These are phyloP conservation scores for Atta texana DNA, from an alignment of 1,140 invertebrate genomes.

Conservation along the genomic window DNA sequence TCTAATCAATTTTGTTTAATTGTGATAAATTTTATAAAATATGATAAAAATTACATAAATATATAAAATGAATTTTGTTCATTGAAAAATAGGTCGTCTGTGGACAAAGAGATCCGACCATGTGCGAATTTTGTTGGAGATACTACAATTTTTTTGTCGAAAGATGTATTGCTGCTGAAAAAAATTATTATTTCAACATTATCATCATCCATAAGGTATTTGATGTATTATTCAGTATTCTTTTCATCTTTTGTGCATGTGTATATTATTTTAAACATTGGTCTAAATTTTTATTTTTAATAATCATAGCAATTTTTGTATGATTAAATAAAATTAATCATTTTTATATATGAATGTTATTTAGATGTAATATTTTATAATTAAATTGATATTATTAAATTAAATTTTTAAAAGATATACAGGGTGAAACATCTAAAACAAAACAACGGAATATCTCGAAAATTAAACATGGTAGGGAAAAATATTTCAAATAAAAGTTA, in stretches of 20 bases:
- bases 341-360: no score
- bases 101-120: conserved; percentile 75
- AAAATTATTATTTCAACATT: conserved; percentile 85
- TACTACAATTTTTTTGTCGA: conserved; percentile 71
- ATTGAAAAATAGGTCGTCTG: conserved; percentile 58
- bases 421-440: no score
- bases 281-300: conserved; percentile 16
- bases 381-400: neutral
- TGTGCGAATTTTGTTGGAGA: conserved; percentile 80
- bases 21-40: neutral
- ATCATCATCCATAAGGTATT: conserved; percentile 78
- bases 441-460: no score
- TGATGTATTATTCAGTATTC: neutral
- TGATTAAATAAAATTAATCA: neutral
- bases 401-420: neutral
- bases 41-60: neutral
- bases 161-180: conserved; percentile 78
- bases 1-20: neutral
- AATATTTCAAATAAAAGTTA: no score
- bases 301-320: neutral
- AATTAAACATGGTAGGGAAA: no score
- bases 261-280: neutral
- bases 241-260: neutral
- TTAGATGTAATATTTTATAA: neutral
- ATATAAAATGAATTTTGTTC: conserved; percentile 23